Base-by-base conservation (phyloP, 1,140 invertebrate genomes). In the Tetragonula clypearis region DNA sequence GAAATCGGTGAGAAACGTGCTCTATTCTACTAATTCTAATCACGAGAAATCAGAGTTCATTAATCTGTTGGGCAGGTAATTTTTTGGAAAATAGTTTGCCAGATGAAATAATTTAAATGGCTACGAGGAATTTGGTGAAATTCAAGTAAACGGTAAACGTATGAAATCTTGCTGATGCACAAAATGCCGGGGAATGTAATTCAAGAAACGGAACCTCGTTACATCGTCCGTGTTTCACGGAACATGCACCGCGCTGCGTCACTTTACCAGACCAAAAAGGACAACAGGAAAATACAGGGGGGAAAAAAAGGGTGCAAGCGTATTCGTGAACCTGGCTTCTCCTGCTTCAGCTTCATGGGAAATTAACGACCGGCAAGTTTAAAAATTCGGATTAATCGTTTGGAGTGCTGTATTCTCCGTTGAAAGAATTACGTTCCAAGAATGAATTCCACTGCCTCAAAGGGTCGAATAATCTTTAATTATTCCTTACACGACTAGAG, bases 211-310 rank as follows among this genome's bases (percentile, higher is more conserved):
- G 30, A 83, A 78, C 55, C 65, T 69, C 56, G 75, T 83, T 83
- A 77, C 76, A 77, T 66, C 77, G 82, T 35, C 17, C 49, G 56
- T 82, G 49, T 41, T 77, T 17, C 65, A 62, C 2, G 66, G 66
- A 35, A 72, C 66, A 62, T 76, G 76, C 66, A 74, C 82, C 76
- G 66, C 4, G 30, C 35, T 41, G 68, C 86, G 73, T 88, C 86
- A 85, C 80, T 88, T 81, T 81, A 68, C 19, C 82, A 15, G 79
- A 60, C 66, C 81, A 82, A 87, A 88, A 35, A 49, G 35, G 76
- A 85, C 73, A 84, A 65, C 79, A 35, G 41, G 62, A 41, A 78
- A 84, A 53, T 12, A 2, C 4, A n/a, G 30, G 2, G 56, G 68
- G 74, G 1, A 66, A 65, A 55, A 65, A 55, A 75, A 65, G 49